Evolutionary conservation across 2,797 vertebrate species (phyloP).

Genomic region (Malacoctenus gilli): DNA sequence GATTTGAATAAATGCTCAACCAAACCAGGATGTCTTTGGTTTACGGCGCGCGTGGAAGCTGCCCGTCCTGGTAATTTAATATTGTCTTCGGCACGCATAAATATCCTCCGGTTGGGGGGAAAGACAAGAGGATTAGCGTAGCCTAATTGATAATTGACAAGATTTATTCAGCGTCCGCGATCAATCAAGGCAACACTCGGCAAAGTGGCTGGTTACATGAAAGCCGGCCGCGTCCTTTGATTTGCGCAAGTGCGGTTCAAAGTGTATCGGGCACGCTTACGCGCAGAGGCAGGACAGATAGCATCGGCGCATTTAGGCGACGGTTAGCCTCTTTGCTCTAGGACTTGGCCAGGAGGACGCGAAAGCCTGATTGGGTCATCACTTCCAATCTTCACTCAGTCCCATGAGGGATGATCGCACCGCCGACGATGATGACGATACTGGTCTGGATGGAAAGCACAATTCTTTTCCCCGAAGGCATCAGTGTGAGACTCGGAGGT

Average conservation of each 20-base stretch:
- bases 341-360: too few relatives aligned
- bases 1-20: constrained; percentile 85
- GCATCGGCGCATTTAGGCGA: neutral
- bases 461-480: too few relatives aligned
- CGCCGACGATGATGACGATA: too few relatives aligned
- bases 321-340: too few relatives aligned
- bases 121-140: constrained; percentile 56
- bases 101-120: constrained; percentile 58
- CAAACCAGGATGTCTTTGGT: constrained; percentile 81
- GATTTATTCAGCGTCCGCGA: constrained; percentile 63
- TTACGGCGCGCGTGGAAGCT: constrained; percentile 82
- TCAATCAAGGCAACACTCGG: constrained; percentile 58
- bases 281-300: constrained; percentile 1
- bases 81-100: constrained; percentile 61
- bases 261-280: constrained; percentile 5
- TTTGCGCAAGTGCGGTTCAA: constrained; percentile 20
- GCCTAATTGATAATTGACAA: constrained; percentile 70
- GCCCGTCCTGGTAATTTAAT: constrained; percentile 65
- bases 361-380: too few relatives aligned
- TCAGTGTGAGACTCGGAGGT: too few relatives aligned
- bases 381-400: too few relatives aligned
- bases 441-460: too few relatives aligned
- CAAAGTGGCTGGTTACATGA: constrained; percentile 52
- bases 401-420: too few relatives aligned
- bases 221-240: constrained; percentile 36